Evolutionary conservation across 2,113 vertebrate species (phyloP), one percentile per base, ranked within the genome.

Genomic region (Ammospiza caudacuta): DNA sequence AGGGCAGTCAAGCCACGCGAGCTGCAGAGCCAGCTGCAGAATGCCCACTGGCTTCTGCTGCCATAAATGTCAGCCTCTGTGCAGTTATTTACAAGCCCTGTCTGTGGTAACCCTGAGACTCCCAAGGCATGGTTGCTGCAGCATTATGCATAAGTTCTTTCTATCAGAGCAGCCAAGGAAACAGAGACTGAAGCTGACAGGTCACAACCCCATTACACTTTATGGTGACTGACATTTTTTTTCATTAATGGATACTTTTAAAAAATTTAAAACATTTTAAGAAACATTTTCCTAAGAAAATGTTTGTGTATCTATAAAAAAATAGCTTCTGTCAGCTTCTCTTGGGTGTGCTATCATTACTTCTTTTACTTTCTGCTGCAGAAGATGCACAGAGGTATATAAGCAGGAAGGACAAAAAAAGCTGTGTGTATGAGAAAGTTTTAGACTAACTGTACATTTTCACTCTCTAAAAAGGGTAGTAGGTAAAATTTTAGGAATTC

Each of bases 31-130:
- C 49, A 43, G 62, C n/a, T 87, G 83, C 55, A 92, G 83, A 54
- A 81, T 44, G 24, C 59, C 37, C 87, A 74, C 81, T 41, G 77
- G 57, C 62, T 93, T 47, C 44, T 83, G 55, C 52, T 59, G 62
- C 6, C 3, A 54, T 79, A 95, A 92, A 96, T 57, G 87, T 67
- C 92, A 91, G 59, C 63, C 35, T 77, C 61, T 39, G 84, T 70
- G 51, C 63, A 49, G 91, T 88, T 96, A 88, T 95, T 95, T 96
- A 95, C 67, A 91, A 83, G 59, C 59, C 55, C 27, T 67, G 46
- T 47, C 91, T 67, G 35, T n/a, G 21, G 63, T 49, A 74, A 59
- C 39, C 51, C 89, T 74, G 87, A 90, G 47, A 91, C 33, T 83
- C 81, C 83, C 81, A 92, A 61, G 58, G 59, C 66, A 74, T 31